Evolutionary conservation across 2,797 vertebrate species (phyloP).

Genomic region (Etheostoma perlongum): DNA sequence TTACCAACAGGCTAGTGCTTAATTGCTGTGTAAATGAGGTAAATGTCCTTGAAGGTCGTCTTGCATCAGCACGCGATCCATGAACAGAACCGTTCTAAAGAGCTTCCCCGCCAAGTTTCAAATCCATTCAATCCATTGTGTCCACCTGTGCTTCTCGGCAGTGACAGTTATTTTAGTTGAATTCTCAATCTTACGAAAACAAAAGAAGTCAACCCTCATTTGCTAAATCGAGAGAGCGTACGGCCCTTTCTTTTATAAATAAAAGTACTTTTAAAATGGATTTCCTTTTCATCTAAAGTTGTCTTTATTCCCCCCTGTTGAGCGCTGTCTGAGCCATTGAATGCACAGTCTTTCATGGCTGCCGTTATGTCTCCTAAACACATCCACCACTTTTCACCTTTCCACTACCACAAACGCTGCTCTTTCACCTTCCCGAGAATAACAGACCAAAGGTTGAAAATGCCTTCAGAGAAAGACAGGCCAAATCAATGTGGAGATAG

Average conservation of each 20-base stretch:
- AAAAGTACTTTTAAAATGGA: constrained; percentile 47
- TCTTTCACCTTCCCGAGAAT: constrained; percentile 54
- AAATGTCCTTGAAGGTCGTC: constrained; percentile 85
- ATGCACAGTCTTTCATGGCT: constrained; percentile 45
- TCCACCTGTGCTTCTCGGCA: constrained; percentile 34
- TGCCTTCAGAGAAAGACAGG: constrained; percentile 52
- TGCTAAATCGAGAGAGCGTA: constrained; percentile 27
- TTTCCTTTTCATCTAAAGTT: constrained; percentile 50
- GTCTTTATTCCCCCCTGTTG: constrained; percentile 28
- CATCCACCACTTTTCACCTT: constrained; percentile 47
- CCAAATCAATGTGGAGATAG: constrained; percentile 58
- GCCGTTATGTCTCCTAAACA: constrained; percentile 46
- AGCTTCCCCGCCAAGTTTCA: constrained; percentile 47
- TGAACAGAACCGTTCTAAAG: constrained; percentile 50
- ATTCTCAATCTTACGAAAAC: background rate
- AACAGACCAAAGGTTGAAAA: constrained; percentile 60
- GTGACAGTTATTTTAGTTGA: constrained; percentile 4
- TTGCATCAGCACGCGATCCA: constrained; percentile 64
- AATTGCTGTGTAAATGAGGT: constrained; percentile 84
- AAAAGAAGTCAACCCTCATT: constrained; percentile 19
- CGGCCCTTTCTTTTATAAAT: constrained; percentile 22
- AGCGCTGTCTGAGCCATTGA: constrained; percentile 27
- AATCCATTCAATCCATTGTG: constrained; percentile 22
- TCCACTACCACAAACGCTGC: constrained; percentile 44
- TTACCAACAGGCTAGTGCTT: constrained; percentile 83